Evolutionary conservation across 2,113 vertebrate species (phyloP).

Genomic region (Phaetusa simplex): DNA sequence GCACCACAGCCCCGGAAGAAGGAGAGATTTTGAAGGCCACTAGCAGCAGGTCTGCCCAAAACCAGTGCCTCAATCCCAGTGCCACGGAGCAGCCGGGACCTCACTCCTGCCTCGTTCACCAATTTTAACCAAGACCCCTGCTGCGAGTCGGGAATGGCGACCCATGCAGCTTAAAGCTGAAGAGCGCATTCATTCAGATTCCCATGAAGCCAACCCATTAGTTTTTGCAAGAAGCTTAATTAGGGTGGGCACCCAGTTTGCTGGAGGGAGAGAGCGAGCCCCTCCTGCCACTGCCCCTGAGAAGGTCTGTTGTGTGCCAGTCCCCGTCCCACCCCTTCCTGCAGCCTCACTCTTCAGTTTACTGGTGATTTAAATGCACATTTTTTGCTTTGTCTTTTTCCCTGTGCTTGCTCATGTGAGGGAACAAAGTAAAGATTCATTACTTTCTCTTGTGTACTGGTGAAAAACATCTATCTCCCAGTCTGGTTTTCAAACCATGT

Average conservation of each 20-base stretch:
- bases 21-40: not conserved
- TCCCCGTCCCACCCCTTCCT: not conserved
- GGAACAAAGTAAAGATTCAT: not conserved
- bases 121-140: not conserved
- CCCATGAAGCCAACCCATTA: not conserved
- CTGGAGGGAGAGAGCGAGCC: not conserved
- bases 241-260: not conserved
- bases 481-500: not conserved
- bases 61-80: not conserved
- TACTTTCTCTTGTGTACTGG: not conserved
- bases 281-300: not conserved
- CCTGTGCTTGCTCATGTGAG: not conserved
- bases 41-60: not conserved
- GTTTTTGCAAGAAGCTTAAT: not conserved
- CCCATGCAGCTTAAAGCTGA: not conserved
- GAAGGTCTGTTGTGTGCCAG: not conserved
- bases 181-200: not conserved
- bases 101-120: rapidly evolving
- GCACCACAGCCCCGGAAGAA: not conserved
- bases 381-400: not conserved
- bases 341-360: not conserved
- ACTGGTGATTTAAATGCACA: not conserved
- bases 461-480: not conserved
- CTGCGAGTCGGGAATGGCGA: not conserved
- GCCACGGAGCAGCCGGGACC: not conserved